phyloP scores from a whole-genome alignment of 2,888 invertebrate species.

The Scelioninae gen. 2 region DNA sequence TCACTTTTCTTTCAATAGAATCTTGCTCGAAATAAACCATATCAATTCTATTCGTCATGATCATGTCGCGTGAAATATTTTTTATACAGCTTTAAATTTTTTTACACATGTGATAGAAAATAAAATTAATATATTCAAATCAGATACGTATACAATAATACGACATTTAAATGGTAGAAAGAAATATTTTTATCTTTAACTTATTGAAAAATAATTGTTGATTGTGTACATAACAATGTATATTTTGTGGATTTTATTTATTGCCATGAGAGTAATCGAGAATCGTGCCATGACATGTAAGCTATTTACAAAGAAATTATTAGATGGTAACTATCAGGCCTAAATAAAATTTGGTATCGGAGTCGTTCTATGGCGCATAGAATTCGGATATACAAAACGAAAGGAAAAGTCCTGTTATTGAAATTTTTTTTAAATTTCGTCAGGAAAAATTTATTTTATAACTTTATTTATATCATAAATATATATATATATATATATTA shows the following conservation, averaged over 20 bases:
- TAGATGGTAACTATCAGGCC: conserved; percentile 34
- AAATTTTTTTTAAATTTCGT: conserved; percentile 7
- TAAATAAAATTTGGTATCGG: too few species aligned
- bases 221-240: too few species aligned
- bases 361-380: too few species aligned
- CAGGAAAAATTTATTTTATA: conserved; percentile 7
- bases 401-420: neutral
- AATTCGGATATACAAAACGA: conserved; percentile 43
- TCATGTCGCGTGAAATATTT: conserved; percentile 38
- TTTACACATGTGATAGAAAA: conserved; percentile 19
- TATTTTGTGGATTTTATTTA: too few species aligned
- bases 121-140: conserved; percentile 20
- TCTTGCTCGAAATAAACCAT: conserved; percentile 33
- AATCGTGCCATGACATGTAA: conserved; percentile 24
- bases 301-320: conserved; percentile 16
- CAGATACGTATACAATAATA: conserved; percentile 1
- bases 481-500: too few species aligned
- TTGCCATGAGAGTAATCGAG: too few species aligned
- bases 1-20: neutral
- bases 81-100: conserved; percentile 37
- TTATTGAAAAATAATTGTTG: too few species aligned
- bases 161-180: neutral
- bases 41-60: conserved; percentile 45
- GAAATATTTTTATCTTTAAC: too few species aligned
- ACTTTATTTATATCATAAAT: neutral